Evolutionary conservation across 2,888 invertebrate genomes (phyloP), one percentile per base, ranked within the genome.

Genomic region (Leptinotarsa juncta): DNA sequence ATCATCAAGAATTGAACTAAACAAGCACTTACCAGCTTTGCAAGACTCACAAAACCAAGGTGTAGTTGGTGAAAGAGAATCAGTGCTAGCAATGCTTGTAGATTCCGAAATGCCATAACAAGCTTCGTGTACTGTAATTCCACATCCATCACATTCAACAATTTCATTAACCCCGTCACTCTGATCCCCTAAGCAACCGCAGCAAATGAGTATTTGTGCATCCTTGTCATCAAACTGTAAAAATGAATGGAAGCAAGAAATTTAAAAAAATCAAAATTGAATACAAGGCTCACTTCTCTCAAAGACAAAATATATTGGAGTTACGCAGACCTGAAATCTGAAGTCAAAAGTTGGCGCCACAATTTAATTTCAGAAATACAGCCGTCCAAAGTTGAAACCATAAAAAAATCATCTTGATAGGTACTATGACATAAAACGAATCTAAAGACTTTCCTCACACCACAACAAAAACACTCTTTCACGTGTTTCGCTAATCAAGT

Each of bases 21-120:
- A 53, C 5, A 26, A 48, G 15, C 23, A 50, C 65, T 70, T 67
- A 79, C 79, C 79, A 71, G 97, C 97, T 83, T 96, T 94, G 85
- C 99, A 99, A 5, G 98, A 96, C 87, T 99, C 99, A 89, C 99
- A 99, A 88, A 99, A 99, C 99, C 99, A 99, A 0, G 98, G 98
- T 80, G 99, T 98, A 0, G 98, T 98, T 48, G 97, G 97, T 71
- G 97, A 96, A 0, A 97, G 94, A 16, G 98, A 98, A 79, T 96
- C 95, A 42, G 97, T 96, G 85, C 97, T 97, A 5, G 96, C 95
- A 78, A 96, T 93, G 88, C 96, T 97, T 57, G 94, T 94, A 65
- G 94, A 94, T 86, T 98, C 98, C 65, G 96, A 95, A 55, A 98
- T 95, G 7, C 98, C 98, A 88, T 98, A 98, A 85, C 98, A 98